These are phyloP conservation scores for Leptoclinus maculatus DNA, from an alignment of 2,797 vertebrate species.

Conservation along the genomic window DNA sequence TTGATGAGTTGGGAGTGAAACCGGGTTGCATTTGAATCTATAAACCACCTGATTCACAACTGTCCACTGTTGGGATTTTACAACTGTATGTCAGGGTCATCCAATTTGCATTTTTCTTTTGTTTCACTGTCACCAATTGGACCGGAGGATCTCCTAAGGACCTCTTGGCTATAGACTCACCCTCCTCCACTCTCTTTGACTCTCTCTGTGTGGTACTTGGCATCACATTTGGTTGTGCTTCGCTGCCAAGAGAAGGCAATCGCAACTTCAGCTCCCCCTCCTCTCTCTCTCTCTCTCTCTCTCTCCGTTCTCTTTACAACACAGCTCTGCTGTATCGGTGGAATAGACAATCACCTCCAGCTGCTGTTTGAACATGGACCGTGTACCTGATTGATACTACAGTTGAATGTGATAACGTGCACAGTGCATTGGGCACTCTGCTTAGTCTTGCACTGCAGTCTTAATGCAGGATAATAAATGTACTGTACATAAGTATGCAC, in stretches of 20 bases:
- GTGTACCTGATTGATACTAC: not conserved
- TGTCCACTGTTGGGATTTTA: not conserved
- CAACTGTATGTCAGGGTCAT: not conserved
- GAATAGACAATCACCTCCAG: conserved; percentile 1
- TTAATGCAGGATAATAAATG: not conserved
- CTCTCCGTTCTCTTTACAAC: conserved; percentile 5
- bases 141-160: conserved; percentile 11
- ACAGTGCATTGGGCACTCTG: not conserved
- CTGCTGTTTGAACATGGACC: not conserved
- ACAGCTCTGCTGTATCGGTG: not conserved
- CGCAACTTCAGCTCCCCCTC: conserved; percentile 6
- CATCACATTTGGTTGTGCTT: conserved; percentile 33
- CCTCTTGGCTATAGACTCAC: conserved; percentile 24
- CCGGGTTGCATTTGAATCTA: not conserved
- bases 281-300: not conserved
- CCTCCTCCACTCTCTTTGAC: conserved; percentile 18
- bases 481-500: not conserved
- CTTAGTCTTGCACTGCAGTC: not conserved
- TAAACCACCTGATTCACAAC: conserved; percentile 1
- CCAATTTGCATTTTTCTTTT: not conserved
- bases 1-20: not conserved
- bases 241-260: conserved; percentile 36
- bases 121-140: conserved; percentile 10
- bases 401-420: not conserved
- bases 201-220: conserved; percentile 49